Percentiles rank a stretch among this genome's conserved stretches.
phyloP scores from a whole-genome alignment of 2,888 invertebrate species.

The Chrysomela aeneicollis region DNA sequence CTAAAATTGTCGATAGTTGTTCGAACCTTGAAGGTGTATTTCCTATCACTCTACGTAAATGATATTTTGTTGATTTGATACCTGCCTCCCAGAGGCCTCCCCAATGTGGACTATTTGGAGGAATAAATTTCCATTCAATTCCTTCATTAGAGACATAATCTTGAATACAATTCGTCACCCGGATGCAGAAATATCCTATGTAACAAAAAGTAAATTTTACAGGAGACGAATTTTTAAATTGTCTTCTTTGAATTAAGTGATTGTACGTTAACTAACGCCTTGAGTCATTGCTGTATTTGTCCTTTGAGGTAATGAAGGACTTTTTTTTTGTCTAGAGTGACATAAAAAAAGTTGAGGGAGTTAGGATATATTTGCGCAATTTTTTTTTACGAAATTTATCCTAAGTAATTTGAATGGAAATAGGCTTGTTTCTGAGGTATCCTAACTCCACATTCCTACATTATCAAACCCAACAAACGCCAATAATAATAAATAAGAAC shows the following conservation, averaged over 20 bases:
- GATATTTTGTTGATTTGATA: too few species aligned
- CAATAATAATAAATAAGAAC: background rate
- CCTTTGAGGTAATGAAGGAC: slow-evolving; percentile 10
- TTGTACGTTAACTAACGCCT: slow-evolving; percentile 1
- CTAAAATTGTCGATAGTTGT: too few species aligned
- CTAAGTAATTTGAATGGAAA: slow-evolving; percentile 1
- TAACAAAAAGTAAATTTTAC: background rate
- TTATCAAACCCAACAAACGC: background rate
- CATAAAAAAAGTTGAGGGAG: slow-evolving; percentile 10
- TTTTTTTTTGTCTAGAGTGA: slow-evolving; percentile 9
- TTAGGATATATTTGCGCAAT: slow-evolving; percentile 3
- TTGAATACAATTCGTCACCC: too few species aligned
- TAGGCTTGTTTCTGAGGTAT: background rate
- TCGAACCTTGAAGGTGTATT: too few species aligned
- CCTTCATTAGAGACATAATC: too few species aligned
- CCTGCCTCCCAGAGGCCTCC: too few species aligned
- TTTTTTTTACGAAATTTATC: background rate
- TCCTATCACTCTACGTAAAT: too few species aligned
- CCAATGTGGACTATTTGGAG: too few species aligned
- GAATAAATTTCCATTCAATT: too few species aligned
- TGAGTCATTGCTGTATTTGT: background rate
- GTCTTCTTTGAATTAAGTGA: slow-evolving; percentile 2
- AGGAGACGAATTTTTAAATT: slow-evolving; percentile 9
- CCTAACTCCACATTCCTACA: slow-evolving; percentile 2
- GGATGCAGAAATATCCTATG: background rate